Conservation (phyloP, 2,797 vertebrate species). For the Loris lydekkerianus region DNA sequence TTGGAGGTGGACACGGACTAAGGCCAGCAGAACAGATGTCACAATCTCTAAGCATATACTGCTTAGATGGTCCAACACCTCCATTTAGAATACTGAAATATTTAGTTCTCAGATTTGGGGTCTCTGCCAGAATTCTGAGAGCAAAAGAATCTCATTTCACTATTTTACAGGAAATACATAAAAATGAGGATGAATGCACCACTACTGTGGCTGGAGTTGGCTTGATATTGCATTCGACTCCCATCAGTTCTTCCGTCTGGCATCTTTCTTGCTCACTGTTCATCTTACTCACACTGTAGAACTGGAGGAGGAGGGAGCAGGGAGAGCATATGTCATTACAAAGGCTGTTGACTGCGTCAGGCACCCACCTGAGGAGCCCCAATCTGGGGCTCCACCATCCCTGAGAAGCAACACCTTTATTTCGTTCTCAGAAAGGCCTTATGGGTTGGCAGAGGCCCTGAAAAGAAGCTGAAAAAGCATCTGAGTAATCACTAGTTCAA, state of each 20-base stretch:
- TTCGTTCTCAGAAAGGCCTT: background rate
- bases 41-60: background rate
- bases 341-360: background rate
- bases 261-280: constrained; percentile 3
- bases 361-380: background rate
- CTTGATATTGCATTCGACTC: background rate
- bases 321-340: background rate
- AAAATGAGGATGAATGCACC: background rate
- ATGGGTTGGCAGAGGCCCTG: background rate
- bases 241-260: background rate
- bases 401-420: background rate
- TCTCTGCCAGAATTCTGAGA: background rate
- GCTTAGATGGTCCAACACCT: background rate
- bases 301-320: background rate
- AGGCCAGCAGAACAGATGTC: background rate
- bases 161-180: background rate
- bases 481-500: background rate
- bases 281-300: background rate
- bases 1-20: background rate
- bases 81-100: background rate
- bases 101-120: background rate
- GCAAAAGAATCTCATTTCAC: background rate
- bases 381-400: background rate
- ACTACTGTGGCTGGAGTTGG: background rate
- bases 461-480: background rate